Evolutionary conservation across 2,113 vertebrate genomes (phyloP).

Genomic region (Phalacrocorax carbo): DNA sequence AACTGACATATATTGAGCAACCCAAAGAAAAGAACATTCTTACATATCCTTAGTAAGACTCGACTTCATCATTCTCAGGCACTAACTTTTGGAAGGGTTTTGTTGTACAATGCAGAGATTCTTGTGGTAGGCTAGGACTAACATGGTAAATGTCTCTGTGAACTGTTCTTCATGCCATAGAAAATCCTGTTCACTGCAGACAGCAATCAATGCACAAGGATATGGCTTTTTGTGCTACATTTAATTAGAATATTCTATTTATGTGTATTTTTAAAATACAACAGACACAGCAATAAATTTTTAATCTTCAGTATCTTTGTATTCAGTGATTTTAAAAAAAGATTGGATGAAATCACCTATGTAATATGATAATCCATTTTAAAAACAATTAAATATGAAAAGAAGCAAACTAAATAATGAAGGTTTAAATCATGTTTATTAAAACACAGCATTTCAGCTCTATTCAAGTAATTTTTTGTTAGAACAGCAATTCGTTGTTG

Average conservation of each 20-base stretch:
- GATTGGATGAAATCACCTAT: not conserved
- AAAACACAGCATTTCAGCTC: not conserved
- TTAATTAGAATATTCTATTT: not conserved
- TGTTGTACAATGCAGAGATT: not conserved
- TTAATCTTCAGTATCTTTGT: not conserved
- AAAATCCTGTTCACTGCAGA: not conserved
- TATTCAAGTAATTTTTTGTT: not conserved
- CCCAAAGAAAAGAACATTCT: not conserved
- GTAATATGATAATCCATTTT: not conserved
- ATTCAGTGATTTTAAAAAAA: not conserved
- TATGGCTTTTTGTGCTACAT: not conserved
- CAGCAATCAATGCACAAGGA: not conserved
- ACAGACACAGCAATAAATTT: not conserved
- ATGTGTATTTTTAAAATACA: not conserved
- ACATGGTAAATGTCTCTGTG: not conserved
- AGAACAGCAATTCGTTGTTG: not conserved
- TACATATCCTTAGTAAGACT: not conserved
- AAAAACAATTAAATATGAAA: not conserved
- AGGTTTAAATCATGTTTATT: not conserved
- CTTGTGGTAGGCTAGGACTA: not conserved
- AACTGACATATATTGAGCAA: not conserved
- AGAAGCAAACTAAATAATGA: not conserved
- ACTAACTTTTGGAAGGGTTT: not conserved
- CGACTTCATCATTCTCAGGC: not conserved
- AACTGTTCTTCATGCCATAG: not conserved